phyloP scores from a whole-genome alignment of 2,113 vertebrate species.

The Cranoglanis bouderius region DNA sequence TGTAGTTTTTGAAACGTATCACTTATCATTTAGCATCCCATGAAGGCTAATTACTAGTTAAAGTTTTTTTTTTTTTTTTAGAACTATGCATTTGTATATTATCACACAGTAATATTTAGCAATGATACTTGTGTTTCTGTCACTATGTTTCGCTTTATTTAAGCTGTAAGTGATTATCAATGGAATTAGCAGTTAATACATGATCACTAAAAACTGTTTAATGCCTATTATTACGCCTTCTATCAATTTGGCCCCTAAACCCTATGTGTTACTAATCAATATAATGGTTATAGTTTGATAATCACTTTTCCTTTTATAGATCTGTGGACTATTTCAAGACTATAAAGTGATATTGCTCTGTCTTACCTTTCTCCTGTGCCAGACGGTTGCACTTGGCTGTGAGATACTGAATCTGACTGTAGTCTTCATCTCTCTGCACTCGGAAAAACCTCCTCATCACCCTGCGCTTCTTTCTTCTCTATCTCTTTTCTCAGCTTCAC shows the following conservation, averaged over 20 bases:
- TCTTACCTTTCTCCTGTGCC: conserved; percentile 70
- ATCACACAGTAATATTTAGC: neutral
- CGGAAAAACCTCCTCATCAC: conserved; percentile 74
- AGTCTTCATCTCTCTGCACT: conserved; percentile 66
- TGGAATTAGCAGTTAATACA: neutral
- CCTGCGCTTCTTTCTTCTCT: neutral
- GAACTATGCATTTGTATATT: neutral
- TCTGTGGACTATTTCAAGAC: neutral
- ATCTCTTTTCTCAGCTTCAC: conserved; percentile 23
- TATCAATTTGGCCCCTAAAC: neutral
- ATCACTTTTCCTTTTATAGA: neutral
- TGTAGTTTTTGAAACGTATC: too few species aligned
- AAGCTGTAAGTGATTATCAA: neutral
- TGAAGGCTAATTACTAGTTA: neutral
- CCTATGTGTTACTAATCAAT: neutral
- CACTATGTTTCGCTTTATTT: neutral
- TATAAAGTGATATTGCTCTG: neutral
- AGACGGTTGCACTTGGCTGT: conserved; percentile 73
- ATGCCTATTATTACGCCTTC: neutral
- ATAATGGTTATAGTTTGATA: neutral
- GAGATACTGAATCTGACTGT: conserved; percentile 74
- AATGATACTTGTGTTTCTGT: neutral
- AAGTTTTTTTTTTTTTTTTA: neutral
- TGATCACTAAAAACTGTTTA: neutral
- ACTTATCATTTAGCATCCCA: neutral